A percentile compares a stretch with the other conserved stretches of the same genome.
Conservation (phyloP, 2,888 invertebrate species). For the Hesperia comma region DNA sequence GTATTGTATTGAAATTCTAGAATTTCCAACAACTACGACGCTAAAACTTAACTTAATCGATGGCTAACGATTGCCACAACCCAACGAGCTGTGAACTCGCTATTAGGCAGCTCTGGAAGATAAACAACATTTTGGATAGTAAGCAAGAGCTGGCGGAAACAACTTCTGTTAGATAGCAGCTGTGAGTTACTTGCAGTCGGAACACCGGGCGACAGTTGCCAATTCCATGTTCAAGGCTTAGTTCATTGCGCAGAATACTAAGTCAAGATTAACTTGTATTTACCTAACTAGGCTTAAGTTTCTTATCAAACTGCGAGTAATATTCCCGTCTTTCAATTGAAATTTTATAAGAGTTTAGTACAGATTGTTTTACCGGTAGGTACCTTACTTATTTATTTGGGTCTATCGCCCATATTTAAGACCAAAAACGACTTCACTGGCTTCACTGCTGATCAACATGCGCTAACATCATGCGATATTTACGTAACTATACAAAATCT, state of each 20-base stretch:
- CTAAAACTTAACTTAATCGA: no score
- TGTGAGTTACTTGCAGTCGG: constrained; percentile 31
- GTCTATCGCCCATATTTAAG: no score
- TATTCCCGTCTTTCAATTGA: not conserved
- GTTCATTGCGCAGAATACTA: constrained; percentile 11
- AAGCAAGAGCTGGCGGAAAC: not conserved
- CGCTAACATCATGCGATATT: no score
- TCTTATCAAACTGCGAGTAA: constrained; percentile 1
- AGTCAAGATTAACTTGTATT: constrained; percentile 25
- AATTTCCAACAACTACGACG: no score
- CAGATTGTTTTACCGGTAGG: no score
- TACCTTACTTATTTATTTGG: no score
- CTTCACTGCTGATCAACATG: no score
- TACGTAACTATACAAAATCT: no score
- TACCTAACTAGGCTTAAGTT: not conserved
- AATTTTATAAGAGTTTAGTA: not conserved
- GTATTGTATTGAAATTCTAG: no score
- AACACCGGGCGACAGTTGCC: constrained; percentile 35
- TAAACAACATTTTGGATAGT: not conserved
- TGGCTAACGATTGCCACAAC: not conserved
- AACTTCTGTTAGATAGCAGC: constrained; percentile 27
- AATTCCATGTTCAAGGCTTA: constrained; percentile 29
- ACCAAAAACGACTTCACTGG: no score
- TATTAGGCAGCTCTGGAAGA: not conserved
- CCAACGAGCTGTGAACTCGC: not conserved